Base-by-base conservation (phyloP, 2,113 vertebrate genomes). In the Seriola aureovittata region DNA sequence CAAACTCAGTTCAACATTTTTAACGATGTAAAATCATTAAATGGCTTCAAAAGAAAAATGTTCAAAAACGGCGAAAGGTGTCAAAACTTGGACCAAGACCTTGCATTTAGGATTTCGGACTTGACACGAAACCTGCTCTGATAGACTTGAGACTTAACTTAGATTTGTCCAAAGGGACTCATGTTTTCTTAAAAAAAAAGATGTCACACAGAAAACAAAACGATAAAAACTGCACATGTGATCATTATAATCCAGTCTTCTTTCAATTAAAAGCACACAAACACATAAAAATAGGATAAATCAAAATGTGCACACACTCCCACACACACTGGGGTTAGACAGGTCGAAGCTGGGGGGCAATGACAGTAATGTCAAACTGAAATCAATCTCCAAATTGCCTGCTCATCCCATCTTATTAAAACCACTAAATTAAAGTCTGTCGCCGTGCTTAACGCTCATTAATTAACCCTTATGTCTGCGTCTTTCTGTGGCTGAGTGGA, bases 311-410 rank as follows among this genome's bases (percentile, higher is more conserved):
- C 4, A 54, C n/a, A 77, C 0, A n/a, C 42, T 50, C 32, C 8
- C 42, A 66, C 65, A 67, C 73, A 71, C 32, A 29, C 3, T 4
- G 8, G 8, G 38, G 32, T 38, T 58, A 60, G 46, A 72, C 71
- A 71, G 42, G 25, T n/a, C 1, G 10, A 72, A 36, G 72, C 67
- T 55, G 19, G 12, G 59, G 60, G 69, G 69, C 8, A 19, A 32
- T 54, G 78, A 44, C 70, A 71, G 74, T 11, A 0, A 66, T 29
- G 70, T 75, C 58, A 40, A 42, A 46, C 77, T 82, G 32, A 84
- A 88, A 85, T 85, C 74, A 66, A 81, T 88, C 79, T 88, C 57
- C 34, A 83, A 87, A 86, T 78, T 58, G 66, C 64, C 25, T 55
- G 50, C 67, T 82, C 71, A 79, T 84, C 79, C 66, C 13, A 52